Evolutionary conservation across 2,113 vertebrate genomes (phyloP).

Genomic region (Pomatorhinus ruficollis): DNA sequence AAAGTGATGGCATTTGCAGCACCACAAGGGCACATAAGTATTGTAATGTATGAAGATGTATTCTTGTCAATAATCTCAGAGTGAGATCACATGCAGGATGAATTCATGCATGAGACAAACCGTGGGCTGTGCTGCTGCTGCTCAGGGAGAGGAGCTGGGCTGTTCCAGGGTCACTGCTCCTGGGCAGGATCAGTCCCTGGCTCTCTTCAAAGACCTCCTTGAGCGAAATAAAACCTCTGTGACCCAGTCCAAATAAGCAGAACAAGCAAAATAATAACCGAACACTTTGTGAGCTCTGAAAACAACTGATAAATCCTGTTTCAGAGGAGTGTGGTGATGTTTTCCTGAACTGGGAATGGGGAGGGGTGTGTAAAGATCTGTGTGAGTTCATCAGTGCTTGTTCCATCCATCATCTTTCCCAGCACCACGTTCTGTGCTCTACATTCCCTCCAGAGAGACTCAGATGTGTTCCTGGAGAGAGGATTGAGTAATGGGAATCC

Average conservation of each 20-base stretch:
- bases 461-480: neutral
- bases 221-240: neutral
- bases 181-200: neutral
- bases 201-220: neutral
- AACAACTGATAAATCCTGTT: neutral
- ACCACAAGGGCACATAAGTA: constrained; percentile 28
- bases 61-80: constrained; percentile 34
- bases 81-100: neutral
- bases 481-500: neutral
- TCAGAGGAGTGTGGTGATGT: neutral
- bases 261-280: neutral
- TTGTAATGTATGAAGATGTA: constrained; percentile 60
- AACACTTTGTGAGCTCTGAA: neutral
- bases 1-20: neutral
- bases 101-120: constrained; percentile 25
- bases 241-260: neutral
- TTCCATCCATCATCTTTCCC: neutral
- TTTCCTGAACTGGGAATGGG: neutral
- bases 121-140: neutral
- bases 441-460: neutral
- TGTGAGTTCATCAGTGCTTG: neutral
- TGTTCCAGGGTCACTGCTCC: constrained; percentile 18
- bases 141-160: constrained; percentile 32
- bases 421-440: neutral
- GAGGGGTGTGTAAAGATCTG: neutral